These are phyloP conservation scores for Melanaphis sacchari DNA, from an alignment of 1,140 invertebrate species.

Conservation along the genomic window DNA sequence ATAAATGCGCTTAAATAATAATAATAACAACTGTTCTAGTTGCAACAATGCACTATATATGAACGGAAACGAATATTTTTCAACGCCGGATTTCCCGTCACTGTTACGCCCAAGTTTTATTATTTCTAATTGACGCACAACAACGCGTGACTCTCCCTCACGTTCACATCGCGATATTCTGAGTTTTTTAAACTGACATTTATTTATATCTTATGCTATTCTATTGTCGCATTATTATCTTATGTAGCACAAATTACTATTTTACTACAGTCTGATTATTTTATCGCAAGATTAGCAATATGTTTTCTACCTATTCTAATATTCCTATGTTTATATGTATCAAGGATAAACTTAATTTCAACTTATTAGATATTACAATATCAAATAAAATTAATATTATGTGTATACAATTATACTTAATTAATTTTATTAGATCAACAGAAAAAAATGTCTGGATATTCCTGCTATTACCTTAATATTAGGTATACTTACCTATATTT, in stretches of 20 bases:
- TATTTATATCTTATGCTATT: neutral
- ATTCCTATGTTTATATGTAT: neutral
- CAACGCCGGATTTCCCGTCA: neutral
- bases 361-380: neutral
- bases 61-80: neutral
- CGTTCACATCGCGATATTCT: neutral
- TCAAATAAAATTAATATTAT: too few relatives aligned
- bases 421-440: neutral
- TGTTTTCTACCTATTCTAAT: neutral
- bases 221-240: neutral
- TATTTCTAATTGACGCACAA: neutral
- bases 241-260: neutral
- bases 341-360: neutral
- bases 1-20: neutral
- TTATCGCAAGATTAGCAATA: too few relatives aligned
- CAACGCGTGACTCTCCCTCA: neutral
- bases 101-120: neutral
- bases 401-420: fast-evolving
- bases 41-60: neutral
- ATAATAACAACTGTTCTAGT: neutral
- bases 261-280: neutral
- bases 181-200: neutral
- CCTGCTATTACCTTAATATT: too few relatives aligned
- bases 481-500: too few relatives aligned
- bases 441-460: too few relatives aligned